phyloP scores from a whole-genome alignment of 1,140 invertebrate genomes.

The Bombus turneri region DNA sequence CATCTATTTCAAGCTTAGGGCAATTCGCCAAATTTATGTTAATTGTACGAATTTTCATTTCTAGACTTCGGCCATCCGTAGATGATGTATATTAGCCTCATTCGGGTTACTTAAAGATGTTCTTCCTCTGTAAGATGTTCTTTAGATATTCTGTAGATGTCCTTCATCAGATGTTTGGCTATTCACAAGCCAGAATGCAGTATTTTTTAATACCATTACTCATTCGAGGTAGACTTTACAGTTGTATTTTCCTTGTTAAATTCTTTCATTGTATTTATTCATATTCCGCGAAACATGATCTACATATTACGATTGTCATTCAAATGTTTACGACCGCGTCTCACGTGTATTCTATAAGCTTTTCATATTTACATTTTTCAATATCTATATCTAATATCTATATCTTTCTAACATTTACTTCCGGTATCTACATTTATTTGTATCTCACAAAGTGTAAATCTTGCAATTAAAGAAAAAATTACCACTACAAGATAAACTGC shows the following conservation, averaged over 20 bases:
- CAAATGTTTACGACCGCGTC: not conserved
- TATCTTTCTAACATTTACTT: not conserved
- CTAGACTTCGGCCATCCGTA: conserved; percentile 33
- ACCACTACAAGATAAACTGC: not conserved
- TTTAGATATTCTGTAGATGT: not conserved
- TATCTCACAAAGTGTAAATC: not conserved
- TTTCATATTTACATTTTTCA: not conserved
- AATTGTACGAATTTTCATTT: conserved; percentile 78
- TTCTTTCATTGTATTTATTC: not conserved
- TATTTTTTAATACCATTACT: not conserved
- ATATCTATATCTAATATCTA: not conserved
- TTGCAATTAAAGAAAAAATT: not conserved
- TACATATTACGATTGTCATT: not conserved
- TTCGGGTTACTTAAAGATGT: conserved; percentile 16
- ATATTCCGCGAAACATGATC: not conserved
- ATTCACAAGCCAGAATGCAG: not conserved
- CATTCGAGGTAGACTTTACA: not conserved
- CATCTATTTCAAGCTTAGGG: conserved; percentile 77
- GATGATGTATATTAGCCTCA: conserved; percentile 13
- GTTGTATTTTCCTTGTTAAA: not conserved
- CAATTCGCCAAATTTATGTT: conserved; percentile 79
- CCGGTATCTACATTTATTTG: not conserved
- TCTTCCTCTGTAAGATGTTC: not conserved
- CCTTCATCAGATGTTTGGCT: not conserved
- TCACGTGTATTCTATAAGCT: not conserved